These are phyloP conservation scores for Chrysomela aeneicollis DNA, from an alignment of 2,888 invertebrate genomes.

Conservation along the genomic window DNA sequence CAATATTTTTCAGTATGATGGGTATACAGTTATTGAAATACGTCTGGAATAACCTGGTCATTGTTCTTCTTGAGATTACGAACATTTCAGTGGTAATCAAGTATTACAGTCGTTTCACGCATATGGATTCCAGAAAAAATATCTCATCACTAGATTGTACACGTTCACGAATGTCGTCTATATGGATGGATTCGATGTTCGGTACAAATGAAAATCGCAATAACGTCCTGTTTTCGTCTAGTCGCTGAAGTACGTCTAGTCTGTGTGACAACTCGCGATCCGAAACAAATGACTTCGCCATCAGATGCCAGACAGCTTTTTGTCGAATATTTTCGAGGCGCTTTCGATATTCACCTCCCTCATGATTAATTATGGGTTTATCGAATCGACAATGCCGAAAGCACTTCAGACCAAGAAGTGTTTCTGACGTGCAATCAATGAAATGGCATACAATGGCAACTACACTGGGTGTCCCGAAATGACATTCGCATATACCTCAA, in stretches of 20 bases:
- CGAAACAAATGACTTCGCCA: conserved; percentile 56
- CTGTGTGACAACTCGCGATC: conserved; percentile 52
- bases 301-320: conserved; percentile 43
- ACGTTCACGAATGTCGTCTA: not conserved
- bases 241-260: not conserved
- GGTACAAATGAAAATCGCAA: not conserved
- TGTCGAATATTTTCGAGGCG: conserved; percentile 16
- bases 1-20: too few species aligned
- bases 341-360: not conserved
- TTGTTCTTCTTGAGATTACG: too few species aligned
- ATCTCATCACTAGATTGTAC: not conserved
- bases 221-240: not conserved
- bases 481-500: too few species aligned
- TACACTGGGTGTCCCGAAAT: too few species aligned
- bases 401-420: not conserved
- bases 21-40: too few species aligned
- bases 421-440: not conserved
- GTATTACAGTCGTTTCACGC: too few species aligned
- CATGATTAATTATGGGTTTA: not conserved
- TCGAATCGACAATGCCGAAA: not conserved
- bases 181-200: not conserved
- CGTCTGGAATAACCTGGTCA: too few species aligned
- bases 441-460: too few species aligned
- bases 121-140: too few species aligned
- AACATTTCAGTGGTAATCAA: too few species aligned